Conservation (phyloP, 2,797 vertebrate species). For the Spinus pinus region DNA sequence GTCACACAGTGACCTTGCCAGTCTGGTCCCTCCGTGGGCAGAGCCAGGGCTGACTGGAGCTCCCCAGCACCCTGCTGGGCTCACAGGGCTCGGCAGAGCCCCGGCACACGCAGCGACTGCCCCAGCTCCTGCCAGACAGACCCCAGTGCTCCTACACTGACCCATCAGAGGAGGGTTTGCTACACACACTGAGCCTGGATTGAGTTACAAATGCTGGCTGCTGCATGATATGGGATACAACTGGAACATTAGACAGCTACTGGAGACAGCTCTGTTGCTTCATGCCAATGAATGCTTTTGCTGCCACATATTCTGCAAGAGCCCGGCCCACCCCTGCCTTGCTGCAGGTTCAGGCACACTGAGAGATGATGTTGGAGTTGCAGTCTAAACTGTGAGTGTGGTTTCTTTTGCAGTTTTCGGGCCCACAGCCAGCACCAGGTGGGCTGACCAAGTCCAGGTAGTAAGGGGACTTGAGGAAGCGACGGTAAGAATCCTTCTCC, state of each 20-base stretch:
- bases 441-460: slow-evolving; percentile 76
- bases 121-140: not conserved
- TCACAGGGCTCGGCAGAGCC: not conserved
- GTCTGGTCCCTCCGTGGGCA: not conserved
- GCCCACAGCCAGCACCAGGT: slow-evolving; percentile 17
- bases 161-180: slow-evolving; percentile 16
- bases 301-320: not conserved
- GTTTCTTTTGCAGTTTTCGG: slow-evolving; percentile 69
- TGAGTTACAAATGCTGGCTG: slow-evolving; percentile 52
- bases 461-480: slow-evolving; percentile 87
- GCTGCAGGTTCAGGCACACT: slow-evolving; percentile 59
- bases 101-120: fast-evolving
- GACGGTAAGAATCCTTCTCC: slow-evolving; percentile 94
- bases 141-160: not conserved
- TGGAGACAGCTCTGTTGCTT: slow-evolving; percentile 61
- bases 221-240: slow-evolving; percentile 36
- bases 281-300: slow-evolving; percentile 59
- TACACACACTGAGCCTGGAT: slow-evolving; percentile 36
- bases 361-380: slow-evolving; percentile 63
- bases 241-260: slow-evolving; percentile 40
- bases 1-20: fast-evolving
- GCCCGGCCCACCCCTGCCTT: not conserved
- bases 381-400: slow-evolving; percentile 66
- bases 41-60: not conserved
- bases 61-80: not conserved